Conservation (phyloP, 2,113 vertebrate genomes). For the Empidonax traillii region DNA sequence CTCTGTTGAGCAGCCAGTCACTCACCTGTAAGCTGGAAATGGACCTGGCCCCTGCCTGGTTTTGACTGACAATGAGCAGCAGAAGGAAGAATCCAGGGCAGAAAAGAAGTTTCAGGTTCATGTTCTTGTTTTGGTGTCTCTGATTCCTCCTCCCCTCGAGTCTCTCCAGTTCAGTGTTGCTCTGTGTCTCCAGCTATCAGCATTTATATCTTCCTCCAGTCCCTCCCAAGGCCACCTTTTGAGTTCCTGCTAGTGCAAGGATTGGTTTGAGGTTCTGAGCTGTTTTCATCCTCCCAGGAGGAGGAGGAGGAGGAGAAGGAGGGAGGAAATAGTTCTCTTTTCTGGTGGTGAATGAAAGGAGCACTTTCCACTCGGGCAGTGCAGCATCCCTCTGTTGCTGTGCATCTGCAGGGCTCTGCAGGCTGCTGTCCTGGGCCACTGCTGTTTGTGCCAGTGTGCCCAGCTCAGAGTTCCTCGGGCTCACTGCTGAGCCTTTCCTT, state of each 20-base stretch:
- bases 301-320: conserved; percentile 28
- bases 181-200: conserved; percentile 33
- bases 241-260: conserved; percentile 43
- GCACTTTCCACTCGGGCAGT: background rate
- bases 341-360: background rate
- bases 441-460: background rate
- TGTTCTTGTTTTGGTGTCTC: conserved; percentile 9
- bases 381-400: background rate
- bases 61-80: conserved; percentile 42
- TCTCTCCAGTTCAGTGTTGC: background rate
- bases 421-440: background rate
- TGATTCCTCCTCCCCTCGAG: background rate
- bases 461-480: background rate
- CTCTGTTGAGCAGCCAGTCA: background rate
- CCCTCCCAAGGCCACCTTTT: conserved; percentile 56
- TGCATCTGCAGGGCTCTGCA: background rate
- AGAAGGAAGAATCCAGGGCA: conserved; percentile 47
- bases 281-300: conserved; percentile 20
- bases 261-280: conserved; percentile 55
- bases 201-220: conserved; percentile 52
- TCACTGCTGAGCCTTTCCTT: background rate
- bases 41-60: conserved; percentile 40
- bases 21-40: conserved; percentile 66
- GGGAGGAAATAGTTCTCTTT: background rate
- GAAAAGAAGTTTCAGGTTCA: conserved; percentile 20